A percentile compares a stretch with the other conserved stretches of the same genome.
phyloP scores from a whole-genome alignment of 2,113 vertebrate species.

The Tringa solitaria region DNA sequence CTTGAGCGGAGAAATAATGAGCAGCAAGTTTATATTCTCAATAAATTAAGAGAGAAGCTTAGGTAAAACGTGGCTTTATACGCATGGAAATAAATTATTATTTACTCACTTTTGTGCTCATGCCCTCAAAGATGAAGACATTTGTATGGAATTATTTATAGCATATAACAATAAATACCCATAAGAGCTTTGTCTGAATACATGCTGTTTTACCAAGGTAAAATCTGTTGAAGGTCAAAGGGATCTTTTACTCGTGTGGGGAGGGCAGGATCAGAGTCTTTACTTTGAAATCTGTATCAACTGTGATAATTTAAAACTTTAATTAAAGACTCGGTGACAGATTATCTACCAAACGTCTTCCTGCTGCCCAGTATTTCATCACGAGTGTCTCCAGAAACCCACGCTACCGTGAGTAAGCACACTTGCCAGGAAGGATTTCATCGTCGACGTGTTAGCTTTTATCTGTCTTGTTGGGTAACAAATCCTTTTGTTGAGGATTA shows the following conservation, averaged over 20 bases:
- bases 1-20: slow-evolving; percentile 19
- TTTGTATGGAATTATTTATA: slow-evolving; percentile 59
- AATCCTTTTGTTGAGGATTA: slow-evolving; percentile 35
- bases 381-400: slow-evolving; percentile 19
- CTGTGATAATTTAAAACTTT: slow-evolving; percentile 67
- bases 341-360: slow-evolving; percentile 56
- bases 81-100: slow-evolving; percentile 48
- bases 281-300: slow-evolving; percentile 54
- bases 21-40: slow-evolving; percentile 38
- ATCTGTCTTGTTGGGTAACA: not conserved
- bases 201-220: not conserved
- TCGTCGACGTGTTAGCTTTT: slow-evolving; percentile 5
- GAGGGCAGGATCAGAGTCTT: not conserved
- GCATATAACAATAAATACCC: slow-evolving; percentile 52
- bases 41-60: slow-evolving; percentile 42
- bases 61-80: slow-evolving; percentile 31
- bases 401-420: not conserved
- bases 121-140: slow-evolving; percentile 17
- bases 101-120: slow-evolving; percentile 44
- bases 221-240: slow-evolving; percentile 3
- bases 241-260: not conserved
- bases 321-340: slow-evolving; percentile 61
- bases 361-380: slow-evolving; percentile 50
- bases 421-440: slow-evolving; percentile 33
- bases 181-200: slow-evolving; percentile 16